Evolutionary conservation across 2,113 vertebrate species (phyloP).

Genomic region (Oncorhynchus masou): DNA sequence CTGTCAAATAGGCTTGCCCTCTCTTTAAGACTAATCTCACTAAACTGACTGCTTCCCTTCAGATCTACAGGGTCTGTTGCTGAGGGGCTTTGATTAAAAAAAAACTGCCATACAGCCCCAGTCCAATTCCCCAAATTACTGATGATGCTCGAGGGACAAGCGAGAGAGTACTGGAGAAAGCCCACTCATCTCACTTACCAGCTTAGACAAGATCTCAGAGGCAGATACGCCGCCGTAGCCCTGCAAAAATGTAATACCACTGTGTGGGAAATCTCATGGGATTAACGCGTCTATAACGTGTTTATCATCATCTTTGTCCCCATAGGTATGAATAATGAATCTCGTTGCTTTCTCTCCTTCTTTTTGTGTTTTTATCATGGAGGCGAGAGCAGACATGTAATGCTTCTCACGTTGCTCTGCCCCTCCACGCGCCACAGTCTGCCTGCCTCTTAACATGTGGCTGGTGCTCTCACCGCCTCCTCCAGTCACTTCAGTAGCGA

Average conservation of each 20-base stretch:
- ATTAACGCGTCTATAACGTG: conserved; percentile 77
- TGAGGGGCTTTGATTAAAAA: conserved; percentile 52
- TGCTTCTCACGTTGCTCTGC: conserved; percentile 57
- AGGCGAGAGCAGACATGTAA: conserved; percentile 32
- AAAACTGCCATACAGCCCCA: conserved; percentile 43
- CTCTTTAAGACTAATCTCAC: conserved; percentile 39
- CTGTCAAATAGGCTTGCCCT: conserved; percentile 38
- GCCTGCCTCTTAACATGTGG: conserved; percentile 40
- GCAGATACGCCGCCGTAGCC: conserved; percentile 46
- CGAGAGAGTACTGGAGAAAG: neutral
- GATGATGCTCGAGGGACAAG: conserved; percentile 15
- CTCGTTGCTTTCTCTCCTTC: conserved; percentile 28
- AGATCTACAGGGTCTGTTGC: conserved; percentile 29
- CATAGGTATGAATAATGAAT: conserved; percentile 75
- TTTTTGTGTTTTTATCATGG: conserved; percentile 22
- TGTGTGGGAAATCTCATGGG: conserved; percentile 69
- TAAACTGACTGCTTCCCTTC: conserved; percentile 47
- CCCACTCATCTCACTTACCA: conserved; percentile 67
- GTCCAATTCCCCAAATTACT: conserved; percentile 60
- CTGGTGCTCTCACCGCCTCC: conserved; percentile 53
- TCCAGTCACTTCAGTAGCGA: conserved; percentile 45
- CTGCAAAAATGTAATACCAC: conserved; percentile 71
- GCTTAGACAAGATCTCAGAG: conserved; percentile 68
- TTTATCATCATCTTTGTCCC: conserved; percentile 79
- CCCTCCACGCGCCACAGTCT: conserved; percentile 28